A percentile compares a stretch with the other conserved stretches of the same genome.
Conservation (phyloP, 2,888 invertebrate genomes). For the Hirtodrosophila cameraria region DNA sequence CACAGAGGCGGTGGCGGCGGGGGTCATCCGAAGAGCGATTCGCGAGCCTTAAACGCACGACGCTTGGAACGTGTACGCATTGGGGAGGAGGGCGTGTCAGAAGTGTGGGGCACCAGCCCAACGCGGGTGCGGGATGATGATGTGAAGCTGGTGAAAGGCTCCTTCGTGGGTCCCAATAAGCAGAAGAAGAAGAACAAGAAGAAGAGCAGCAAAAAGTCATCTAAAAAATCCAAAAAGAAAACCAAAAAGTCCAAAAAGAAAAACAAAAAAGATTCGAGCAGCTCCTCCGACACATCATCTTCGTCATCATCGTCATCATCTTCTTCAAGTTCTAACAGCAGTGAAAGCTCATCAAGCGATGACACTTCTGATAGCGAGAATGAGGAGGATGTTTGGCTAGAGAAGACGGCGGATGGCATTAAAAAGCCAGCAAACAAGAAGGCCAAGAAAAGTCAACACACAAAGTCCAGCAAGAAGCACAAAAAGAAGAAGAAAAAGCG, state of each 20-base stretch:
- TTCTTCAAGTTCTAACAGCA: constrained; percentile 51
- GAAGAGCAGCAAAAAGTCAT: constrained; percentile 56
- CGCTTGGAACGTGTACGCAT: constrained; percentile 90
- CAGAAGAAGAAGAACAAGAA: constrained; percentile 69
- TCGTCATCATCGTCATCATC: constrained; percentile 49
- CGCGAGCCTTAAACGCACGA: constrained; percentile 88
- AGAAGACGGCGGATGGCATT: constrained; percentile 86
- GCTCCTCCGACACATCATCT: constrained; percentile 48
- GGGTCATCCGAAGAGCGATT: constrained; percentile 41
- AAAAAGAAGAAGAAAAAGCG: constrained; percentile 79
- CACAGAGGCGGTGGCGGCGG: constrained; percentile 37
- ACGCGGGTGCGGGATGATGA: constrained; percentile 83
- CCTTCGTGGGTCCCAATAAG: constrained; percentile 68
- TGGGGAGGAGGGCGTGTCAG: constrained; percentile 88
- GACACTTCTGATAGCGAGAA: constrained; percentile 54
- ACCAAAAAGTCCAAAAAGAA: constrained; percentile 83
- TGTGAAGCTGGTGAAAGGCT: constrained; percentile 64
- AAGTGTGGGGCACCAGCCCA: constrained; percentile 92
- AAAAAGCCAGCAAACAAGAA: constrained; percentile 84
- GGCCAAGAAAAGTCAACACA: constrained; percentile 67
- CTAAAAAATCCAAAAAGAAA: constrained; percentile 52
- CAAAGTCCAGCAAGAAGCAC: constrained; percentile 65
- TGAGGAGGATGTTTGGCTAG: constrained; percentile 88
- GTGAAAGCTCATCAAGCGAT: constrained; percentile 67
- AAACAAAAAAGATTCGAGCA: constrained; percentile 84